Evolutionary conservation across 1,140 invertebrate species (phyloP).

Genomic region (Neelides sp.): DNA sequence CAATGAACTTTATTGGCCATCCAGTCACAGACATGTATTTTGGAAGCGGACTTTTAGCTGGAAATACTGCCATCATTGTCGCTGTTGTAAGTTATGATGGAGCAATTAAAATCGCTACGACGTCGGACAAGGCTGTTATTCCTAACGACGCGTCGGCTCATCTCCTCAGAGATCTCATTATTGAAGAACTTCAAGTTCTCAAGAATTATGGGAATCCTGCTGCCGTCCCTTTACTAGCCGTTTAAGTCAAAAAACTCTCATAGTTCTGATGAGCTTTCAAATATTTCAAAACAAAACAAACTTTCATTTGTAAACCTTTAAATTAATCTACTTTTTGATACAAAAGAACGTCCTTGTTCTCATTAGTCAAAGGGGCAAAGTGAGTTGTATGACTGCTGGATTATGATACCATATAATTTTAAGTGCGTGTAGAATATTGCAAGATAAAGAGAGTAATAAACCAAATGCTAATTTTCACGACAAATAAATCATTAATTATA

Average conservation of each 20-base stretch:
- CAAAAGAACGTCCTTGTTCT: too few relatives aligned
- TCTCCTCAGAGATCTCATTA: background rate
- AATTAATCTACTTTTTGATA: too few relatives aligned
- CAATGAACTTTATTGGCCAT: background rate
- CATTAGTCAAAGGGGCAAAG: too few relatives aligned
- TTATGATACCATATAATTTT: too few relatives aligned
- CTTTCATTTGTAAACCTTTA: too few relatives aligned
- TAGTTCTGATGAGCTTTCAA: background rate
- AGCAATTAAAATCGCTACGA: background rate
- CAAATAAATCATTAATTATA: too few relatives aligned
- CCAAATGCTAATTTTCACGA: too few relatives aligned
- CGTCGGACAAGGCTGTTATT: background rate
- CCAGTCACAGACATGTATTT: constrained; percentile 6
- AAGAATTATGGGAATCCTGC: background rate
- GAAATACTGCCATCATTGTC: background rate
- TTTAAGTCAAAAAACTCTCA: background rate
- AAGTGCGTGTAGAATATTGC: too few relatives aligned
- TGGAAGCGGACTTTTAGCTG: constrained; percentile 2
- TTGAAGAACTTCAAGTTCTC: background rate
- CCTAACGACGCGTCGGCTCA: background rate
- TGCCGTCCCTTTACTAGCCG: too few relatives aligned
- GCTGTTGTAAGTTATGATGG: constrained; percentile 3
- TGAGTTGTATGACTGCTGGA: too few relatives aligned
- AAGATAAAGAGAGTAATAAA: too few relatives aligned
- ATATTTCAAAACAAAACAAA: background rate